phyloP scores from a whole-genome alignment of 2,888 invertebrate species.

The Caenorhabditis angaria region DNA sequence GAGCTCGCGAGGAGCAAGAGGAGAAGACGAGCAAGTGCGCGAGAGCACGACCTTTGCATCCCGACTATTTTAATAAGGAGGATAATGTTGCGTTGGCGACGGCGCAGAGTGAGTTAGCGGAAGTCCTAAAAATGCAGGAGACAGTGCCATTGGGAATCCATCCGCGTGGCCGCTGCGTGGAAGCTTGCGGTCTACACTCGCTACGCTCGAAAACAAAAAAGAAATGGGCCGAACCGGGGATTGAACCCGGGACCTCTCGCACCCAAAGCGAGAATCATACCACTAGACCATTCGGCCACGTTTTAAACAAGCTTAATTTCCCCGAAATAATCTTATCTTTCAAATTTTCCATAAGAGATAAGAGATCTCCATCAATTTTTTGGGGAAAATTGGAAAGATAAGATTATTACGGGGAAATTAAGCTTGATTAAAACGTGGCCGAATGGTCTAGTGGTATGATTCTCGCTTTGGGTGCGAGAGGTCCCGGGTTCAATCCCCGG shows the following conservation, averaged over 20 bases:
- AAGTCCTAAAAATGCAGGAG: too few relatives aligned
- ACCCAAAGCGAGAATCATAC: conserved; percentile 72
- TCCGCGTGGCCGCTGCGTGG: too few relatives aligned
- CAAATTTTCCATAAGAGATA: too few relatives aligned
- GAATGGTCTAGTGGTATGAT: conserved; percentile 71
- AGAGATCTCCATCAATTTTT: too few relatives aligned
- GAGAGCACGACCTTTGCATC: conserved; percentile 4
- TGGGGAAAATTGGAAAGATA: too few relatives aligned
- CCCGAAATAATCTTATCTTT: too few relatives aligned
- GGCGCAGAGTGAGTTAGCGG: too few relatives aligned
- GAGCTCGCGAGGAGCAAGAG: not conserved
- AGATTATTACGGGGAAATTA: too few relatives aligned
- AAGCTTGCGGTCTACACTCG: too few relatives aligned
- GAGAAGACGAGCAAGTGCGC: not conserved
- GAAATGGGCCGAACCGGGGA: conserved; percentile 31
- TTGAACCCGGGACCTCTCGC: conserved; percentile 71
- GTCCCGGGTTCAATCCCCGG: conserved; percentile 39
- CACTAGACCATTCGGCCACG: conserved; percentile 68
- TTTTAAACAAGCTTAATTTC: not conserved
- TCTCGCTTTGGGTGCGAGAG: conserved; percentile 72
- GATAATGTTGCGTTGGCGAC: not conserved
- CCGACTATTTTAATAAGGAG: not conserved
- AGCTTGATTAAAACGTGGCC: too few relatives aligned
- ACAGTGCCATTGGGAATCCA: not conserved
- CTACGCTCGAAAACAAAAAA: too few relatives aligned